Evolutionary conservation across 1,140 invertebrate species (phyloP).

Genomic region (Trypoxylus dichotomus): DNA sequence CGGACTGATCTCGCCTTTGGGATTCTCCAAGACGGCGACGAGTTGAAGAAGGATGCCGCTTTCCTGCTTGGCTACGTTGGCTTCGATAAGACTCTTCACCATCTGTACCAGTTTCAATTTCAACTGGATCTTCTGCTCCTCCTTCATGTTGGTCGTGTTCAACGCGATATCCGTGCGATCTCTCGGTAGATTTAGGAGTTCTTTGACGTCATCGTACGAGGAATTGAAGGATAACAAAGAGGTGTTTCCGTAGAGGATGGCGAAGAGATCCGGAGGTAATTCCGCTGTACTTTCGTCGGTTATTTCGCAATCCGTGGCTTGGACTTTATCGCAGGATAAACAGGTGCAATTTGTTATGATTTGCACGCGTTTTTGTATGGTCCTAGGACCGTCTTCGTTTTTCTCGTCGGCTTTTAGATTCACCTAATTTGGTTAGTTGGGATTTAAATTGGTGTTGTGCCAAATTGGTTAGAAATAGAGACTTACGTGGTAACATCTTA

Average conservation of each 20-base stretch:
- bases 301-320: conserved; percentile 45
- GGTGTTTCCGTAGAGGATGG: conserved; percentile 29
- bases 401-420: conserved; percentile 60
- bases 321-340: conserved; percentile 56
- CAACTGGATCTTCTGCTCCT: conserved; percentile 35
- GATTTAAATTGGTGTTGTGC: too few species aligned
- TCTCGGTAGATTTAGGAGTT: conserved; percentile 37
- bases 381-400: conserved; percentile 56
- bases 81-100: conserved; percentile 37
- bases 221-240: not conserved
- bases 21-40: conserved; percentile 38
- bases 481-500: conserved; percentile 66
- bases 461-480: not conserved
- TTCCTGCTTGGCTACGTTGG: conserved; percentile 33
- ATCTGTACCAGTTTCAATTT: conserved; percentile 39
- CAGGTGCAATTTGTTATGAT: conserved; percentile 68
- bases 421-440: conserved; percentile 53
- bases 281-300: conserved; percentile 45
- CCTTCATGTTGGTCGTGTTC: conserved; percentile 28
- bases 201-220: conserved; percentile 36
- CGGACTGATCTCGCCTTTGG: conserved; percentile 39
- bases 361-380: conserved; percentile 64
- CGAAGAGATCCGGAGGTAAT: conserved; percentile 44
- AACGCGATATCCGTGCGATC: not conserved
- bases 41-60: conserved; percentile 35